phyloP scores from a whole-genome alignment of 2,113 vertebrate species.

The Apus apus region DNA sequence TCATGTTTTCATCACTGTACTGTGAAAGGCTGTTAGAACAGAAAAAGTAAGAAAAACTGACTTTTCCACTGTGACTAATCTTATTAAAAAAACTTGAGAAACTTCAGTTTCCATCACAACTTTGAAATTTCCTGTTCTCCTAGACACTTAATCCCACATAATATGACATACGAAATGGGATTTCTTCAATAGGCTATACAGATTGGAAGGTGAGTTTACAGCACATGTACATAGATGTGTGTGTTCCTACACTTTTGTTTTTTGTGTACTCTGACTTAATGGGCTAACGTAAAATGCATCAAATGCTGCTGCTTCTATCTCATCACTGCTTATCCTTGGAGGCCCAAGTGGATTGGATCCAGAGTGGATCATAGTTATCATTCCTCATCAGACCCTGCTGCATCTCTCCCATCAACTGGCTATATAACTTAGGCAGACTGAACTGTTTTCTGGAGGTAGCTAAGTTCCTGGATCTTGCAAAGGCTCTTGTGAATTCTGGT shows the following conservation, averaged over 20 bases:
- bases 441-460: background rate
- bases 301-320: background rate
- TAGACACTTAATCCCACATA: background rate
- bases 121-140: background rate
- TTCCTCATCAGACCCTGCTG: background rate
- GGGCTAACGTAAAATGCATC: background rate
- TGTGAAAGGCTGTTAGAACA: conserved; percentile 87
- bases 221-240: background rate
- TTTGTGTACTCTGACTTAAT: background rate
- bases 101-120: background rate
- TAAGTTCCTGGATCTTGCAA: background rate
- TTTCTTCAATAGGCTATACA: background rate
- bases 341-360: background rate
- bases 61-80: background rate
- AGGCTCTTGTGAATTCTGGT: background rate
- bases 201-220: background rate
- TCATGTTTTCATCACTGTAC: conserved; percentile 99
- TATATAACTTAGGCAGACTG: background rate
- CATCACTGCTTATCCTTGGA: background rate
- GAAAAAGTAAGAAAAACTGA: conserved; percentile 14
- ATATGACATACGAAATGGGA: background rate
- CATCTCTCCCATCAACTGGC: background rate
- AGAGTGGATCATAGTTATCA: background rate
- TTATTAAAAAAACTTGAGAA: conserved; percentile 10
- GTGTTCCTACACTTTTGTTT: background rate